Evolutionary conservation across 2,113 vertebrate species (phyloP).

Genomic region (Myotis brandtii): DNA sequence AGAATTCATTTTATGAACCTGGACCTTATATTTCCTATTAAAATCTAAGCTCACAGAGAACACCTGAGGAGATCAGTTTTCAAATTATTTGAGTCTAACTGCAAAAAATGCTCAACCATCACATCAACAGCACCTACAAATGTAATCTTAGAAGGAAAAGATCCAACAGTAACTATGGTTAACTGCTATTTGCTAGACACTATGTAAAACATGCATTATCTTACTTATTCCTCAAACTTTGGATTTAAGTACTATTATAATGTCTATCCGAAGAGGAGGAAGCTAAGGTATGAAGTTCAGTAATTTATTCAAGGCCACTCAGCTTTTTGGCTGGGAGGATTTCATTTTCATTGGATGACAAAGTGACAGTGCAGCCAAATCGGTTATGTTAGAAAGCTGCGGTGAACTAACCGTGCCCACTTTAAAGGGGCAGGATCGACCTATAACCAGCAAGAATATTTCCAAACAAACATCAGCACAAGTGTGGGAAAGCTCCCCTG

Average conservation of each 20-base stretch:
- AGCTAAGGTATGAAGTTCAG: neutral
- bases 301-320: neutral
- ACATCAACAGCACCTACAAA: neutral
- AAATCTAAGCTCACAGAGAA: neutral
- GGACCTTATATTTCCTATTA: neutral
- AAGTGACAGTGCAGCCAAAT: neutral
- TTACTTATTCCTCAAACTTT: neutral
- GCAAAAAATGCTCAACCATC: neutral
- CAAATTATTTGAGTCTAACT: neutral
- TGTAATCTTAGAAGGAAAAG: neutral
- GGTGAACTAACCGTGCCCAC: neutral
- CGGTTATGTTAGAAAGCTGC: slow-evolving; percentile 15
- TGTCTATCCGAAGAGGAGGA: neutral
- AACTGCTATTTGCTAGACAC: neutral
- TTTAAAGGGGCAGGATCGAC: neutral
- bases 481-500: neutral
- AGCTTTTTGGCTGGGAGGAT: neutral
- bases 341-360: slow-evolving; percentile 6
- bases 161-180: neutral
- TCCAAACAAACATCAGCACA: neutral
- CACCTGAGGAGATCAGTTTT: neutral
- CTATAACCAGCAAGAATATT: neutral
- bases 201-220: neutral
- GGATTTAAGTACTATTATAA: neutral
- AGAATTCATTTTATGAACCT: neutral